Evolutionary conservation across 2,797 vertebrate genomes (phyloP).

Genomic region (Eospalax fontanierii): DNA sequence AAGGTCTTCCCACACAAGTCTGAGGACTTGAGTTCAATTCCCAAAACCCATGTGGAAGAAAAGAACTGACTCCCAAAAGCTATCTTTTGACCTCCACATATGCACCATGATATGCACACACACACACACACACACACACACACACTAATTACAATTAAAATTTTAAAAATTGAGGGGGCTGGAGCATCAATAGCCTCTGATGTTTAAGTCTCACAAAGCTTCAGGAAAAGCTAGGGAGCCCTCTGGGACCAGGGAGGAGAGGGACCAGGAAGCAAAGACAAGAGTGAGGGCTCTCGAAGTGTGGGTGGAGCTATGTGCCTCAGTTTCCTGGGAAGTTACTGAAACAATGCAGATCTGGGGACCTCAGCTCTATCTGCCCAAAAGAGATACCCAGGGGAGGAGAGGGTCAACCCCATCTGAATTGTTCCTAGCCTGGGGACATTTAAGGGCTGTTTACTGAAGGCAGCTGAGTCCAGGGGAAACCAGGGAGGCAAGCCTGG

Average conservation of each 20-base stretch:
- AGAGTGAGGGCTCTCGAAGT: neutral
- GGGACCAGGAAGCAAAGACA: neutral
- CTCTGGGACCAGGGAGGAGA: neutral
- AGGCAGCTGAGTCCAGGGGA: neutral
- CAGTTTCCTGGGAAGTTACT: neutral
- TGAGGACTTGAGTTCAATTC: too few relatives aligned
- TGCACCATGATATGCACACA: accelerated
- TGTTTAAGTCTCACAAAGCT: neutral
- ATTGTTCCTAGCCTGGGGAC: neutral
- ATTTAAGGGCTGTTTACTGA: neutral
- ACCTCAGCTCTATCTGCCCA: neutral
- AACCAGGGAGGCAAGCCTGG: neutral
- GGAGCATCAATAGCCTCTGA: neutral
- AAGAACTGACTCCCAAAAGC: neutral
- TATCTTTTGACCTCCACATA: neutral
- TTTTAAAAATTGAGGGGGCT: neutral
- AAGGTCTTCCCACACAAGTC: neutral
- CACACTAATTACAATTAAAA: neutral
- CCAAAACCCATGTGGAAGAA: neutral
- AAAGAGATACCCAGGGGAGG: neutral
- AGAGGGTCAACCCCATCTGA: neutral
- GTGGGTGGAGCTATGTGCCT: accelerated
- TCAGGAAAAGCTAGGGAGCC: neutral
- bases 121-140: neutral
- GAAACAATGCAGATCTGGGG: neutral